Conservation (phyloP, 2,797 vertebrate species). For the Catamblyrhynchus diadema region DNA sequence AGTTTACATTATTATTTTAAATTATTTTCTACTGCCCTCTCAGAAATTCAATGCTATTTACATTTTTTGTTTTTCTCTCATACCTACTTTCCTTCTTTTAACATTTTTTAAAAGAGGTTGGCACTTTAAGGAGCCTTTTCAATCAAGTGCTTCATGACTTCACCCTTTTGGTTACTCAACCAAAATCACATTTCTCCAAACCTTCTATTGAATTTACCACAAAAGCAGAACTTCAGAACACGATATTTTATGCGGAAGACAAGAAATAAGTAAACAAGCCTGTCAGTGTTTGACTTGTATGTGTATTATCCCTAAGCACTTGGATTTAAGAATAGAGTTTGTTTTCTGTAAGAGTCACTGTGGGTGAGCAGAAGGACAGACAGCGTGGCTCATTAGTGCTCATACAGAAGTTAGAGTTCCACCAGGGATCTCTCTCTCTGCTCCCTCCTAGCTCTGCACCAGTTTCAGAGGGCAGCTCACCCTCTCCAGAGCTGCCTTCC, state of each 20-base stretch:
- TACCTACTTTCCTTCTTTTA: background rate
- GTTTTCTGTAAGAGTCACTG: background rate
- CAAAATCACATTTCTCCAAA: background rate
- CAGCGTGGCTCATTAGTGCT: background rate
- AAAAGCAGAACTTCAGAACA: background rate
- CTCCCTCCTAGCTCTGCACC: background rate
- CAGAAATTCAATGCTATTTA: background rate
- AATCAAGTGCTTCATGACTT: background rate
- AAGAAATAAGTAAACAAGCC: background rate
- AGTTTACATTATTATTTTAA: background rate
- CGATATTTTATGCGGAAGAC: background rate
- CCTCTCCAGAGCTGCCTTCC: background rate
- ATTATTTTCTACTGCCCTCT: background rate
- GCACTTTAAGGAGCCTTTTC: background rate
- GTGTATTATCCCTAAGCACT: background rate
- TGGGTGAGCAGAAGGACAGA: background rate
- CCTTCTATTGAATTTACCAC: background rate
- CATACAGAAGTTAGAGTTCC: background rate
- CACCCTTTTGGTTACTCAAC: background rate
- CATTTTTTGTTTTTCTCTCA: background rate
- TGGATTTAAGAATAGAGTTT: background rate
- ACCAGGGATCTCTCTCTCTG: background rate
- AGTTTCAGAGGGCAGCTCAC: background rate
- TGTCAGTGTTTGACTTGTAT: background rate
- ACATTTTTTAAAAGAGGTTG: background rate